A percentile compares a stretch with the other conserved stretches of the same genome.
phyloP scores from a whole-genome alignment of 2,797 vertebrate species.

The Sternotherus odoratus region DNA sequence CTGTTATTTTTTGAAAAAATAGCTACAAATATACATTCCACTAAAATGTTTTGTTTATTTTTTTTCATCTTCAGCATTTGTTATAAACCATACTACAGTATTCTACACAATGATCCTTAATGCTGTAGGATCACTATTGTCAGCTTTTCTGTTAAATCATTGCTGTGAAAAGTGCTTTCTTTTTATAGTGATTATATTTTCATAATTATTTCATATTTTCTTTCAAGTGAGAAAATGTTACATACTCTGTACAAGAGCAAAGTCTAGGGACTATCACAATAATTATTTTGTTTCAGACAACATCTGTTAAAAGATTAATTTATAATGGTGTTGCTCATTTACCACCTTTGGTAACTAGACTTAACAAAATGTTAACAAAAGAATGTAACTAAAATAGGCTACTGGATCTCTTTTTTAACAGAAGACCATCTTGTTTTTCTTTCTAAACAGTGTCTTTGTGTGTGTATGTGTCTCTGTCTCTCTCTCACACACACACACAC shows the following conservation, averaged over 20 bases:
- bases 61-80: neutral
- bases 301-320: rapidly evolving
- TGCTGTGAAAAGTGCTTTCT: neutral
- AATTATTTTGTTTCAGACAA: neutral
- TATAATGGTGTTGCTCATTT: neutral
- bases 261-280: no score
- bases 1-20: neutral
- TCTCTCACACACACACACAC: no score
- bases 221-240: neutral
- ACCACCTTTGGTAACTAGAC: rapidly evolving
- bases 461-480: rapidly evolving
- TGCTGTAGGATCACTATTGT: neutral
- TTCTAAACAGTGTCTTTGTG: neutral
- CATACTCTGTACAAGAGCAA: no score
- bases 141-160: neutral
- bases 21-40: neutral
- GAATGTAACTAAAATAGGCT: rapidly evolving
- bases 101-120: neutral
- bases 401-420: neutral
- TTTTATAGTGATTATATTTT: neutral
- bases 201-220: no score
- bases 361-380: no score
- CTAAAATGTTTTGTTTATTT: neutral
- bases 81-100: neutral
- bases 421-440: neutral